Base-by-base conservation (phyloP, 2,797 vertebrate species). In the Hyperoplus immaculatus region DNA sequence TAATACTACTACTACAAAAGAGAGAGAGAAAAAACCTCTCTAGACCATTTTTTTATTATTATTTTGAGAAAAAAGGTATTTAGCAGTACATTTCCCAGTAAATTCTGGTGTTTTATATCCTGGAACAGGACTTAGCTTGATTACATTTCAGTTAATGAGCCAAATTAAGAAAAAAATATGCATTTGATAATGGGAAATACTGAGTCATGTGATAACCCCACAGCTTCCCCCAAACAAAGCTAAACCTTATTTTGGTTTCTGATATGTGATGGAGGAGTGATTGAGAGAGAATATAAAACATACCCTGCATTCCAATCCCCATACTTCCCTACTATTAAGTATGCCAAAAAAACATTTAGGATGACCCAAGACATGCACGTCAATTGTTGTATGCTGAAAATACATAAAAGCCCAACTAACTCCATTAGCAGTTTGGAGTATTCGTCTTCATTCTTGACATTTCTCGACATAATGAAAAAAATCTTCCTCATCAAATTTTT, bases 261-360 rank as follows among this genome's bases (percentile, higher is more conserved):
- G 42, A 41, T 12, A 55, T 38, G 66, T 43, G 47, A 72, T 18
- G 3, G n/a, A 65, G 15, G 71, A 29, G 45, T 65, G 67, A 80
- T 53, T 75, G 53, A 63, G 56, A 66, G 46, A 69, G 36, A 85
- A 56, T 21, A 12, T 58, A 29, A 29, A 29, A 29, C 29, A 29
- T 29, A 29, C 29, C 29, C 29, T 29, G 29, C 29, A 29, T 29
- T 29, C 29, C 29, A 29, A 29, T 29, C 29, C 29, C 29, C 29
- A 29, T 29, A 29, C 29, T 29, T 29, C 29, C 29, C 29, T 29
- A 29, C 29, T 29, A 29, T 29, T 29, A 29, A 29, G 29, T 29
- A 29, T 29, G 29, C 29, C 29, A 29, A 29, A 29, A 29, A 29
- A 29, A 29, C 29, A 29, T 29, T 29, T 29, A 29, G 29, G 29